These are phyloP conservation scores for Colletes collaris DNA, from an alignment of 2,888 invertebrate species.

Conservation along the genomic window DNA sequence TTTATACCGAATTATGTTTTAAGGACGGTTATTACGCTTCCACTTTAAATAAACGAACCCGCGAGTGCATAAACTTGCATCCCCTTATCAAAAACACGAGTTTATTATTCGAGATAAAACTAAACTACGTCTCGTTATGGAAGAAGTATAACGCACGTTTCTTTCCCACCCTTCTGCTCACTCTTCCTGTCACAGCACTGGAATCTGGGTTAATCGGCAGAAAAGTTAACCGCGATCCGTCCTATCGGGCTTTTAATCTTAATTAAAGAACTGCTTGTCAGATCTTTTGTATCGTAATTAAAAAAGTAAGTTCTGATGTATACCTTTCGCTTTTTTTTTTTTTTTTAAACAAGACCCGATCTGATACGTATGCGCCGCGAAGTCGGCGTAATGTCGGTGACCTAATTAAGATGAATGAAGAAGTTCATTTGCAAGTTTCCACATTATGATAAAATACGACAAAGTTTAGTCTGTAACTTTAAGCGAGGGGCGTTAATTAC, in stretches of 20 bases:
- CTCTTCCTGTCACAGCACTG: conserved; percentile 13
- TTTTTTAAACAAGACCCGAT: not conserved
- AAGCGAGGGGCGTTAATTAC: not conserved
- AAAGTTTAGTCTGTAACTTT: not conserved
- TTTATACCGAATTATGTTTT: conserved; percentile 6
- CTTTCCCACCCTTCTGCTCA: not conserved
- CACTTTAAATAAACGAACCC: conserved; percentile 30
- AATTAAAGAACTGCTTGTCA: conserved; percentile 52
- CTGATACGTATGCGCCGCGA: not conserved
- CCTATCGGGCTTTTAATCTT: conserved; percentile 56
- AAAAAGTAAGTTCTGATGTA: conserved; percentile 30
- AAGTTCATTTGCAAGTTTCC: not conserved
- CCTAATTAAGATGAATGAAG: conserved; percentile 24
- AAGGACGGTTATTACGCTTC: conserved; percentile 25
- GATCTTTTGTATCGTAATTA: conserved; percentile 54
- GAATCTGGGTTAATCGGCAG: conserved; percentile 67
- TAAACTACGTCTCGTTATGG: conserved; percentile 44
- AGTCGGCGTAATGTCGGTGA: not conserved
- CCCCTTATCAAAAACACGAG: conserved; percentile 39
- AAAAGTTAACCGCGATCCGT: conserved; percentile 56
- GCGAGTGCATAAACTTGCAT: conserved; percentile 8
- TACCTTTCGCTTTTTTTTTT: not conserved
- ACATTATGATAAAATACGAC: not conserved
- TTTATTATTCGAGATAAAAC: conserved; percentile 45
- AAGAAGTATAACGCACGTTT: conserved; percentile 18